Base-by-base conservation (phyloP, 2,113 vertebrate species). In the Pterophyllum scalare region DNA sequence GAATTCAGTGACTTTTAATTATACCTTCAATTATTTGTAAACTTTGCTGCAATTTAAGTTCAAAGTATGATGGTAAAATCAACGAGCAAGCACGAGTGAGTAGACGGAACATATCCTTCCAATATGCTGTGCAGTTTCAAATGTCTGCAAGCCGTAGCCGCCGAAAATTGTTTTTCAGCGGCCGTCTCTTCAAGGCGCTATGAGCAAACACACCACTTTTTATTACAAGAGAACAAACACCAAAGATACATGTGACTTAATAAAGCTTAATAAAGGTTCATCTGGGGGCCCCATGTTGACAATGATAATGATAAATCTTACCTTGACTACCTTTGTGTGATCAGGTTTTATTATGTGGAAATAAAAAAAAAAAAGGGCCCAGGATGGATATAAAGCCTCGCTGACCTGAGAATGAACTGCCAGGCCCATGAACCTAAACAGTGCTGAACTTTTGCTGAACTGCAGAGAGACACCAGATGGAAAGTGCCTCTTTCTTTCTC, bases 401-500 rank as follows among this genome's bases (percentile, higher is more conserved):
- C 84, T 95, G 94, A 95, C 93, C 94, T 88, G 75, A 81, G 90
- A 78, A 60, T 95, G 93, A 96, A 94, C 94, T 84, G 67, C 67
- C 82, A 52, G 77, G 87, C 61, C 80, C 88, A n/a, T 84, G 88
- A 94, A 93, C 93, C 87, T 91, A 91, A 95, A 93, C 92, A 92
- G 62, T 2, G 72, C 33, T 95, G 94, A 94, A 94, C 93, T 91
- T 87, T 79, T 22, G 35, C 77, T 94, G 94, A 95, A 95, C 93
- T 80, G 80, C 86, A 81, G 54, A 20, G 9, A 46, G 33, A 81
- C 86, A 86, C 83, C 92, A 94, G 94, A 94, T 93, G 94, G 91
- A 90, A 92, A 93, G 88, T 82, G 82, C 79, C 85, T 91, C 82
- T 84, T 83, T 78, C 77, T 92, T 60, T 81, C 65, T 75, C 57